Evolutionary conservation across 2,797 vertebrate species (phyloP), one percentile per base, ranked within the genome.

Genomic region (Urophycis tenuis): DNA sequence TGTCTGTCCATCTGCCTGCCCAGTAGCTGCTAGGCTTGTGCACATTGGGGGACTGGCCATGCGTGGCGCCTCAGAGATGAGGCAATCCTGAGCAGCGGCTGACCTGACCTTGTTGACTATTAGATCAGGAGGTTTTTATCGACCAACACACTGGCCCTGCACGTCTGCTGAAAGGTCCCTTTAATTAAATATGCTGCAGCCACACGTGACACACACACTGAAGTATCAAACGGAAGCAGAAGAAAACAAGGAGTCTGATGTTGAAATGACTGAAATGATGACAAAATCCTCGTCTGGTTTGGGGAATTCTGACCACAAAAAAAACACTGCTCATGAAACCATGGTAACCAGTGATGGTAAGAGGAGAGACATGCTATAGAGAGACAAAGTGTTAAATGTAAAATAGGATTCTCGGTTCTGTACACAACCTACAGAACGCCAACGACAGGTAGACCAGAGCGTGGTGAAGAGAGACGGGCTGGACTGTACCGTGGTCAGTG

Each of bases 401-500:
- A 9, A 25, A 29, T 1, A 64, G 29, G 22, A 60, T 53, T 53
- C 45, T 22, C 12, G 45, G 45, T 53, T 41, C 39, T 41, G 11
- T 53, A 53, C 17, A 53, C 45, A 53, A 53, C 17, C 45, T 15
- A 7, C 17, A 53, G 45, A n/a, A 60, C 22, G 25, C 22, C 10
- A 67, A 12, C 60, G 1, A 67, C 60, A 10, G 10, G 29, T 29
- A 30, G 60, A 67, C 12, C 25, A n/a, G 25, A 29, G 60, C 1
- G 60, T 71, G 11, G n/a, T 35, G 33, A 17, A 29, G 72, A 14
- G 12, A 5, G 35, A 9, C 7, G 83, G 81, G 15, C 71, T 72
- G 39, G 8, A 83, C 86, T 87, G 85, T 96, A 99, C 97, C 97
- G 85, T 96, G 93, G 89, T 99, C 97, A 72, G 97, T 99, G 93